Base-by-base conservation (phyloP, 2,113 vertebrate genomes). In the Aldabrachelys gigantea region DNA sequence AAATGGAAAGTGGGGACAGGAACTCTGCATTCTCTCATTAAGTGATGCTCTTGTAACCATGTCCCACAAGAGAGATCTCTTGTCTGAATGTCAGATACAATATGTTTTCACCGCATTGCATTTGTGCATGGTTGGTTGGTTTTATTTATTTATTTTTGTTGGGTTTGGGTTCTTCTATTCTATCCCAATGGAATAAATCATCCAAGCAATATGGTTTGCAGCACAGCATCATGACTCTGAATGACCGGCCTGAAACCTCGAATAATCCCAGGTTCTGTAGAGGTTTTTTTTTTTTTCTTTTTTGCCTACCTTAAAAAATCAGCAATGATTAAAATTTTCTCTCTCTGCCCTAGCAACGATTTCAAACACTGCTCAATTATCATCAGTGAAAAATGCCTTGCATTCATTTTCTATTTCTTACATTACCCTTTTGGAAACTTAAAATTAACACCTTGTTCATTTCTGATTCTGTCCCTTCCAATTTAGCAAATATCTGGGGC, bases 91-190 rank as follows among this genome's bases (percentile, higher is more conserved):
- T 41, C 81, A 72, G 53, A 50, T 72, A 11, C 91, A 27, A 1
- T 1, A 41, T 31, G 53, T 1, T 5, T 65, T 53, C 56, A 6
- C 41, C 38, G 82, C 7, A 16, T 16, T 91, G 52, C 1, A 12
- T 21, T 35, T 50, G 16, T 82, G 17, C 29, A 81, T n/a, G 35
- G 65, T 72, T 72, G 17, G 38, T 14, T 24, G 21, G 12, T 25
- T 56, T 87, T n/a, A 44, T 44, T 44, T 78, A 14, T 47, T 44
- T 78, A 14, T 78, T 44, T 11, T 21, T 19, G 12, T 2, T 41
- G 49, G 49, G 49, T 84, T 78, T 87, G 50, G 31, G 24, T 49
- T 89, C 88, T 81, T 81, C 11, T 80, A 3, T 91, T 92, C 81
- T 69, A 11, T 80, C 49, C 49, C 52, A 29, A 84, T 17, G 86